These are phyloP conservation scores for Gryllus longicercus DNA, from an alignment of 2,888 invertebrate genomes.

Conservation along the genomic window DNA sequence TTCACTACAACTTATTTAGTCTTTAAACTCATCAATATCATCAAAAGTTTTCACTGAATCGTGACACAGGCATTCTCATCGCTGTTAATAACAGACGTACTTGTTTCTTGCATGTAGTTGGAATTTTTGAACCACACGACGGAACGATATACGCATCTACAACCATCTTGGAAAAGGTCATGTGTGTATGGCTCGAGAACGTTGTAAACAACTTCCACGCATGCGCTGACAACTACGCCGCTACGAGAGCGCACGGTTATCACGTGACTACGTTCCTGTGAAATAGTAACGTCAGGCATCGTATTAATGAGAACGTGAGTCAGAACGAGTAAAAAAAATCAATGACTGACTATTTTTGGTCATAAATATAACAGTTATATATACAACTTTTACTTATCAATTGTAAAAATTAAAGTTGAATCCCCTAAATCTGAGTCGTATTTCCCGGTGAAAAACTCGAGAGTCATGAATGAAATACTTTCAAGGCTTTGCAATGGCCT, in stretches of 20 bases:
- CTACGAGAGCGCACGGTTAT: conserved; percentile 23
- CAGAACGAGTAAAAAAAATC: background rate
- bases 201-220: conserved; percentile 54
- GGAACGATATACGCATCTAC: conserved; percentile 39
- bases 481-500: conserved; percentile 2
- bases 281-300: background rate
- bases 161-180: conserved; percentile 45
- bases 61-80: conserved; percentile 26
- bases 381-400: background rate
- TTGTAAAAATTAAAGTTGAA: background rate
- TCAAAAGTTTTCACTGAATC: conserved; percentile 29
- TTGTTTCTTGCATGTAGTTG: conserved; percentile 29
- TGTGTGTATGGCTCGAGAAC: conserved; percentile 40
- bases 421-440: background rate
- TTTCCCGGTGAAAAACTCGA: background rate
- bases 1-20: conserved; percentile 33
- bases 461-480: conserved; percentile 17
- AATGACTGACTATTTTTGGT: background rate
- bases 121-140: conserved; percentile 38
- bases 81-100: conserved; percentile 24
- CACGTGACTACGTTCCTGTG: conserved; percentile 28
- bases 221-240: conserved; percentile 43
- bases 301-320: background rate
- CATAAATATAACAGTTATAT: too few species aligned
- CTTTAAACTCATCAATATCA: conserved; percentile 30